Evolutionary conservation across 2,113 vertebrate species (phyloP), one percentile per base, ranked within the genome.

Genomic region (Bos javanicus): DNA sequence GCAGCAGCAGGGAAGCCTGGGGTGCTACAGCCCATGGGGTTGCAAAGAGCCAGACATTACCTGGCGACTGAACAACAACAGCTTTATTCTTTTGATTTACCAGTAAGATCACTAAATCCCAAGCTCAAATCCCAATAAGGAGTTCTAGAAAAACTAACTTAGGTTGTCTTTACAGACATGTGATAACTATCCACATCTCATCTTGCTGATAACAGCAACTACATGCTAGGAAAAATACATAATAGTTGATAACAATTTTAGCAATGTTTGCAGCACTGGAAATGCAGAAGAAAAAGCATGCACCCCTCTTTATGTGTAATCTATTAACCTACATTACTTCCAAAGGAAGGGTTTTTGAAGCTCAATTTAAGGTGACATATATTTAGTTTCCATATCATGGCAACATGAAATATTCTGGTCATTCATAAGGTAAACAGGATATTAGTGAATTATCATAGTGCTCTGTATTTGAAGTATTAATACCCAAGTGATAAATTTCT

Each of bases 401-500:
- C 96, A 96, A 87, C 59, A 78, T 12, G 30, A 90, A 95, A 91
- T 81, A 88, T 85, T 95, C 92, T 97, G 97, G 97, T 95, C 97
- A 98, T 96, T 91, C 87, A 95, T 96, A 96, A 98, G 86, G 92
- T 87, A 98, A 98, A 96, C 74, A 94, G 67, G 43, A 88, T 76
- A 64, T 97, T 97, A 87, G 0, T 0, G 95, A 98, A 97, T 96
- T 30, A 97, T 97, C 98, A 96, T 87, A 97, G 1, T 0, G 0
- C 64, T 64, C 76, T 2, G 0, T 90, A 89, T 96, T 95, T 96
- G 92, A 95, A 95, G 95, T 98, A 98, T 95, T 98, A 96, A 97
- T 94, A 93, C 52, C 81, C 62, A 60, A 88, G 67, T 98, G 91
- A 97, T 91, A 82, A 92, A 76, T 91, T 95, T 97, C 86, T 96